These are phyloP conservation scores for Rhinopomastus cyanomelas DNA, from an alignment of 2,113 vertebrate genomes.

Conservation along the genomic window DNA sequence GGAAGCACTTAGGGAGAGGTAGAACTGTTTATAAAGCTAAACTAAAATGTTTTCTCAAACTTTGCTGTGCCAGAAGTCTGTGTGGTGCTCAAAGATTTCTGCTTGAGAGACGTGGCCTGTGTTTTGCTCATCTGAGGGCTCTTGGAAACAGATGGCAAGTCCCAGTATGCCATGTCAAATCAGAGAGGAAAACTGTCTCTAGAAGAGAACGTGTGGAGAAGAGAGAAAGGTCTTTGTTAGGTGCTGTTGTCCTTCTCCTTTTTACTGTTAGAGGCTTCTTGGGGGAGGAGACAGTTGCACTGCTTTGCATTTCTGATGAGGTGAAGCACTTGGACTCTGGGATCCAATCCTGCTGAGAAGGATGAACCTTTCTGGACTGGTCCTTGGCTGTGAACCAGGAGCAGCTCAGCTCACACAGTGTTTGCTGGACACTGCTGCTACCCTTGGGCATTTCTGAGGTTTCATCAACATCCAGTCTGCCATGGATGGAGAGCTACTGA, in stretches of 20 bases:
- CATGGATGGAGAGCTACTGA: background rate
- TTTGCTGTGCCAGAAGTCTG: background rate
- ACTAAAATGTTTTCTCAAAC: slow-evolving; percentile 18
- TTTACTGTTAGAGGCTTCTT: background rate
- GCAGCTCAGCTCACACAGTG: background rate
- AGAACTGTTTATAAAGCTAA: background rate
- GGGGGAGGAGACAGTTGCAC: background rate
- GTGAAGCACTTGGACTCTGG: background rate
- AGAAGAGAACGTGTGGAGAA: background rate
- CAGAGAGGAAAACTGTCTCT: slow-evolving; percentile 19
- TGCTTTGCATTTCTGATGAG: background rate
- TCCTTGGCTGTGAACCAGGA: background rate
- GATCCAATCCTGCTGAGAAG: background rate
- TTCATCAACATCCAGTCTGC: background rate
- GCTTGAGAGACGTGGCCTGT: background rate
- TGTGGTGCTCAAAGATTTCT: background rate
- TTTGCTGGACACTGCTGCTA: background rate
- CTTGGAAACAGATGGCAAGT: slow-evolving; percentile 46
- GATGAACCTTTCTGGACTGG: background rate
- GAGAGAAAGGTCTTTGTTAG: slow-evolving; percentile 25
- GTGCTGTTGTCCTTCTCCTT: background rate
- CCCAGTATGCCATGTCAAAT: slow-evolving; percentile 8
- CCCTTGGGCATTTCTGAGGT: background rate
- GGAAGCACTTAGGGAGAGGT: background rate
- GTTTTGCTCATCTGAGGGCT: background rate